These are phyloP conservation scores for Acrossocheilus fasciatus DNA, from an alignment of 2,797 vertebrate species.

Conservation along the genomic window DNA sequence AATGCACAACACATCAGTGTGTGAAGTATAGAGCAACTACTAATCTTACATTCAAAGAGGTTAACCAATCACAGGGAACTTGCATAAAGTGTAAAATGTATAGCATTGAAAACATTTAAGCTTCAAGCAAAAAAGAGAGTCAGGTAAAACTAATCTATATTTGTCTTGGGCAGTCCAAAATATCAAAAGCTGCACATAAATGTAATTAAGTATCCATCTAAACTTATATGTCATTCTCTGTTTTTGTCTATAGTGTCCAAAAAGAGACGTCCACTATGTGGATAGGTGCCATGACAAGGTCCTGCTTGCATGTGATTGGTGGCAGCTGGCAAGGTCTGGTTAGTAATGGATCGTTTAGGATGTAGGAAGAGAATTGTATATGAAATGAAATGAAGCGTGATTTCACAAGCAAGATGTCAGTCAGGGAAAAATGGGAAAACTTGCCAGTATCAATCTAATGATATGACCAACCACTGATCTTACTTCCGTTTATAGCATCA, in stretches of 20 bases:
- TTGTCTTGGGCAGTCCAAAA: not conserved
- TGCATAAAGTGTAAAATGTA: not conserved
- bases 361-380: slow-evolving; percentile 59
- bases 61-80: not conserved
- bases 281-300: slow-evolving; percentile 65
- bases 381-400: slow-evolving; percentile 34
- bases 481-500: not conserved
- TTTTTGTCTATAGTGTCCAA: slow-evolving; percentile 30
- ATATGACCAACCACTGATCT: slow-evolving; percentile 21
- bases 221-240: slow-evolving; percentile 58
- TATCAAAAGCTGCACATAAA: not conserved
- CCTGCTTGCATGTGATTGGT: slow-evolving; percentile 70
- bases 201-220: slow-evolving; percentile 21
- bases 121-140: not conserved
- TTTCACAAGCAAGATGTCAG: slow-evolving; percentile 37
- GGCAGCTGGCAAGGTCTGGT: slow-evolving; percentile 75
- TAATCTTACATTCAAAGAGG: not conserved
- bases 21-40: not conserved
- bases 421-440: slow-evolving; percentile 8
- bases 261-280: slow-evolving; percentile 61
- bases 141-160: not conserved
- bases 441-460: not conserved
- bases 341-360: slow-evolving; percentile 72
- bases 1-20: not conserved
- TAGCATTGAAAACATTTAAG: not conserved